Evolutionary conservation across 2,888 invertebrate species (phyloP).

Genomic region (Disparrhopalites patrizii): DNA sequence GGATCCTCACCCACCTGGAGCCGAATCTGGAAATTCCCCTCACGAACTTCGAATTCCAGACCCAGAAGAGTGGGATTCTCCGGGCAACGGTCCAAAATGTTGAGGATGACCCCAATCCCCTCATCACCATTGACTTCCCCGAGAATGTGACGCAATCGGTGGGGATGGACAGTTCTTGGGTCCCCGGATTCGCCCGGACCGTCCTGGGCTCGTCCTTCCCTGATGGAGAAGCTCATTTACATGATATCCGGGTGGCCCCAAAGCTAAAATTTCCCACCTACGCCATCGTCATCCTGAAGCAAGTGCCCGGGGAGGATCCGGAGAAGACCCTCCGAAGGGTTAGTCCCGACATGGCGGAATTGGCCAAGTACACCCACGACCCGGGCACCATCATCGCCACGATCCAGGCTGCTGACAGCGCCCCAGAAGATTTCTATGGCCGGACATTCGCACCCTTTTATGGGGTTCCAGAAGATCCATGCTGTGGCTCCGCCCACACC

Average conservation of each 20-base stretch:
- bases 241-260: background rate
- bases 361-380: background rate
- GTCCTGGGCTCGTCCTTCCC: background rate
- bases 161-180: background rate
- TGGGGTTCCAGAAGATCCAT: background rate
- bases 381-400: background rate
- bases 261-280: too few species aligned
- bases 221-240: background rate
- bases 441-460: background rate
- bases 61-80: conserved; percentile 7
- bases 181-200: background rate
- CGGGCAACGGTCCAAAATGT: background rate
- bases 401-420: background rate
- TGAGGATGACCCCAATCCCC: background rate
- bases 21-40: background rate
- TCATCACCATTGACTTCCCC: conserved; percentile 16
- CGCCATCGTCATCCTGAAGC: background rate
- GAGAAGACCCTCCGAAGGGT: background rate
- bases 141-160: background rate
- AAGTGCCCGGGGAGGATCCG: background rate
- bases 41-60: background rate
- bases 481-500: background rate
- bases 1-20: background rate
- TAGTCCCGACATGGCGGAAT: background rate
- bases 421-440: background rate